Evolutionary conservation across 2,888 invertebrate species (phyloP), one percentile per base, ranked within the genome.

Genomic region (Bibio marci): DNA sequence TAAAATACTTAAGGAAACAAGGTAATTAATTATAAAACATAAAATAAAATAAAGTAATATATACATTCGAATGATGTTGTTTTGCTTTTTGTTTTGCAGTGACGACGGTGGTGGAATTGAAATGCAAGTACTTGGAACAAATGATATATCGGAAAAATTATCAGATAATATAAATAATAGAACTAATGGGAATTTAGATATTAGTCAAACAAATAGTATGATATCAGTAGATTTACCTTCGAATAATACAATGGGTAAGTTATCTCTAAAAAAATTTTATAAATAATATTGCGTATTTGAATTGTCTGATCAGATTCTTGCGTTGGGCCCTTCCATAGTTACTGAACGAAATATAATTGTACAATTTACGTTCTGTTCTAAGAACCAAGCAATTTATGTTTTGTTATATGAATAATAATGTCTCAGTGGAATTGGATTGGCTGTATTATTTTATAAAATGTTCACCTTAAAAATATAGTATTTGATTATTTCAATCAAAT

Each of bases 91-190:
- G 43, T 45, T 22, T 54, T 58, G 41, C 53, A 78, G 80, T 46
- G 76, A 76, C 49, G 77, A 79, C 48, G 83, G 85, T 61, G 80
- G 79, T 31, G 82, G 80, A 32, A 81, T 87, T 57, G 86, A 87
- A 63, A 70, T 87, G 69, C 78, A 82, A 61, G 78, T 80, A 46
- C 59, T 87, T 35, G 53, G 55, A 36, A 52, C 68, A 61, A 70
- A 37, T 41, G 71, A 70, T 48, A 71, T 71, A 50, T 73, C 71
- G 50, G 77, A 77, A 1, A 65, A 74, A 35, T 70, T 73, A 35
- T 78, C 77, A 2, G 61, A 69, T 36, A 76, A 76, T 48, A 33
- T 17, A 48, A 67, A 67, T 47, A 71, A 56, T 26, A 58, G 57
- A 30, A 73, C 71, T 48, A 66, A 66, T 47, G 71, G 56, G 26